A percentile compares a stretch with the other conserved stretches of the same genome.
These are phyloP conservation scores for Campoletis sonorensis DNA, from an alignment of 1,140 invertebrate genomes.

Conservation along the genomic window DNA sequence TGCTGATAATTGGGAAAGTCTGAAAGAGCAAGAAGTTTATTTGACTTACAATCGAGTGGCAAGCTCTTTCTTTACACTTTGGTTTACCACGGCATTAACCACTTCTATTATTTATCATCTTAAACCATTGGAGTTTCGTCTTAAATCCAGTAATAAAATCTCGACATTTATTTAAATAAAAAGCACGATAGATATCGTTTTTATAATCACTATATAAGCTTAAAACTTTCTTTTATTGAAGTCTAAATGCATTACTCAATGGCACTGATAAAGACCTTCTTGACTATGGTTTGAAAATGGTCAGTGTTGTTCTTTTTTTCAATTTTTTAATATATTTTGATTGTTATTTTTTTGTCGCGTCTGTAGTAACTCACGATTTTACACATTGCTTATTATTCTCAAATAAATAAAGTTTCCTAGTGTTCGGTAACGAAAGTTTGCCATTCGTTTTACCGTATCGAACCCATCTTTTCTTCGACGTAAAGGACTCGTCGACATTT, in stretches of 20 bases:
- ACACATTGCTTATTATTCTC: background rate
- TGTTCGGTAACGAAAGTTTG: constrained; percentile 32
- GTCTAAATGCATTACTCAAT: background rate
- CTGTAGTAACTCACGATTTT: background rate
- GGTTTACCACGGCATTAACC: constrained; percentile 10
- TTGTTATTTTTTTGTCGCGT: background rate
- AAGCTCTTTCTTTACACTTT: constrained; percentile 29
- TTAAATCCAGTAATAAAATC: constrained; percentile 39
- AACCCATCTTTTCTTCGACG: constrained; percentile 47
- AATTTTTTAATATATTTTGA: background rate
- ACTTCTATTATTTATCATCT: constrained; percentile 29
- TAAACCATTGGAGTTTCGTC: constrained; percentile 26
- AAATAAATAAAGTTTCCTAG: constrained; percentile 15
- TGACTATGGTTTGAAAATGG: too few relatives aligned
- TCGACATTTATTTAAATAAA: background rate
- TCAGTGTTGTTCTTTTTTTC: too few relatives aligned
- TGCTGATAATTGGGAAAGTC: background rate
- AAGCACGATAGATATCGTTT: constrained; percentile 3
- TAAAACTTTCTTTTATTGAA: background rate
- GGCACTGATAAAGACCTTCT: too few relatives aligned
- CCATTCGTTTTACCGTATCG: constrained; percentile 52
- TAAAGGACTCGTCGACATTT: constrained; percentile 42
- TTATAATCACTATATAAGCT: background rate
- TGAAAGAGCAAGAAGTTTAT: constrained; percentile 40
- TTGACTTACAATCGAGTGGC: constrained; percentile 49